A percentile compares a stretch with the other conserved stretches of the same genome.
These are phyloP conservation scores for Idaea aversata DNA, from an alignment of 2,888 invertebrate genomes.

Conservation along the genomic window DNA sequence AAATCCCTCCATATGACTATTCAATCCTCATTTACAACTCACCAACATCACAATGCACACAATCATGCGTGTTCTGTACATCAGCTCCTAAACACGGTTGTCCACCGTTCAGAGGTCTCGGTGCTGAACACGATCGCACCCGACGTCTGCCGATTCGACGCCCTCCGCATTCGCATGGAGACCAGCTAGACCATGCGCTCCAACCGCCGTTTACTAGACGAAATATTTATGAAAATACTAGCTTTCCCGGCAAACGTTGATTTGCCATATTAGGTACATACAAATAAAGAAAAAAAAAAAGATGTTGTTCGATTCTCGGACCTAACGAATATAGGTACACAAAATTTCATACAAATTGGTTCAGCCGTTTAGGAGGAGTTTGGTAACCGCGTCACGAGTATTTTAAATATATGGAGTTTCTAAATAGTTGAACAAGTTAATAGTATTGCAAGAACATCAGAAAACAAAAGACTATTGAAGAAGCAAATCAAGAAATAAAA, in stretches of 20 bases:
- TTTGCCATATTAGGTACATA: no score
- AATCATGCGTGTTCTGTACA: slow-evolving; percentile 90
- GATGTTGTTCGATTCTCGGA: no score
- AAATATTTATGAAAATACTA: not conserved
- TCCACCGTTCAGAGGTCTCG: slow-evolving; percentile 95
- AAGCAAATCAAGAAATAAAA: no score
- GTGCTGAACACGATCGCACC: slow-evolving; percentile 91
- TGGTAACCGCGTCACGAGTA: not conserved
- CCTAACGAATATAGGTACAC: no score
- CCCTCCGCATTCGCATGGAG: slow-evolving; percentile 90
- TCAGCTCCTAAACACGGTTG: slow-evolving; percentile 90
- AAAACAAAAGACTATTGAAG: no score
- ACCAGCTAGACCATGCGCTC: slow-evolving; percentile 96
- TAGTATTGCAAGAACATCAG: no score
- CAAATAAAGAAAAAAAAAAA: slow-evolving; percentile 5
- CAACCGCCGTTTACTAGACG: slow-evolving; percentile 93
- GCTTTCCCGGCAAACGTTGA: not conserved
- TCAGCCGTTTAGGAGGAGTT: no score
- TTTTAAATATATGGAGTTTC: slow-evolving; percentile 1
- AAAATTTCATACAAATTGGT: no score
- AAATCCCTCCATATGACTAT: no score
- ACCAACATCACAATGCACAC: slow-evolving; percentile 85
- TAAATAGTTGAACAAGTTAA: not conserved
- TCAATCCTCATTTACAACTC: no score
- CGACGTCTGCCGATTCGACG: slow-evolving; percentile 88